Evolutionary conservation across 35 echinoderm and acorn worm species (phyloP), one percentile per base, ranked within the genome.

Genomic region (Apostichopus parvimensis): DNA sequence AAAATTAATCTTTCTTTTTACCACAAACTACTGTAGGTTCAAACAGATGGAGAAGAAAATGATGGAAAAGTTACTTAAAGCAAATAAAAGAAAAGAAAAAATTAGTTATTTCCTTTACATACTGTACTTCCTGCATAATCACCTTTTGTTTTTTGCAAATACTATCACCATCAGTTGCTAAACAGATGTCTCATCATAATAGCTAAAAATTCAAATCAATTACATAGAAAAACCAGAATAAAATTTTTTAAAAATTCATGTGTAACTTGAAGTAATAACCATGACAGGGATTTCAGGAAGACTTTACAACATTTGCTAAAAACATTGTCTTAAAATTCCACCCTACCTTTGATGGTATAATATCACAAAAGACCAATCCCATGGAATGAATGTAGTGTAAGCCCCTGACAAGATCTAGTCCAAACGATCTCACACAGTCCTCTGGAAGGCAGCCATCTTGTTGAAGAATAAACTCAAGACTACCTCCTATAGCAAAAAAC

Each of bases 301-400:
- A 11, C 8, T 22, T 78, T 9, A 78, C 17, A 78, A 9, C 8
- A 78, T 78, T 78, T 11, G 17, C 8, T 9, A 22, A 78, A 78
- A 78, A 24, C 34, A 12, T 0, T 9, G 8, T 78, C 9, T 17
- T 11, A 45, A 78, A 78, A 78, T 8, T 78, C 24, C 25, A n/a
- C 34, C 66, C 65, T 94, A 96, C 97, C 93, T 99, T 99, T 77
- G 95, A 91, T 55, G 97, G 97, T 75, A 93, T 86, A 23, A 99
- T 68, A 90, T 99, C 97, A 83, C 95, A 91, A 21, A 94, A 98
- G 6, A 98, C 80, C 52, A 98, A 92, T 61, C 97, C 97, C 84
- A 99, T 60, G 8, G 97, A 99, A 83, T 99, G 97, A 9, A 99
- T 91, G 82, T 99, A 96, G 87, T 99, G 97, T 9, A 99, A 91